Conservation (phyloP, 2,888 invertebrate species). For the Limenitis arthemis region DNA sequence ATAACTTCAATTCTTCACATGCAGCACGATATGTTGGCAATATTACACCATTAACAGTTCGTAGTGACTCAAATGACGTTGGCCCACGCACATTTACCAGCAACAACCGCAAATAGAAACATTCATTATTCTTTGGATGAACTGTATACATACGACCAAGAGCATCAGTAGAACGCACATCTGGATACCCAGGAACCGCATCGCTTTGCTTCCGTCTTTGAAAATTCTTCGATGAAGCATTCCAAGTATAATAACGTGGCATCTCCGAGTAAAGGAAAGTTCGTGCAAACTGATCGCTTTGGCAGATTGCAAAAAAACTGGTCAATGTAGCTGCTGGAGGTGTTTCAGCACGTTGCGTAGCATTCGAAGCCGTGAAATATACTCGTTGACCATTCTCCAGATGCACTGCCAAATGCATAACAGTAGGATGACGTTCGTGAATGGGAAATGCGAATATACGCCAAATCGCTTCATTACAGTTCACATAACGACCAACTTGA, state of each 20-base stretch:
- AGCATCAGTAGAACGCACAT: too few species aligned
- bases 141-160: too few species aligned
- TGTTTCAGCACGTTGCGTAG: slow-evolving; percentile 15
- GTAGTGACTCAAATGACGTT: background rate
- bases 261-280: slow-evolving; percentile 23
- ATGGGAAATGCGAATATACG: slow-evolving; percentile 21
- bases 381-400: slow-evolving; percentile 22
- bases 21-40: slow-evolving; percentile 28
- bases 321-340: slow-evolving; percentile 27
- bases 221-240: slow-evolving; percentile 17
- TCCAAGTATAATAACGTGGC: slow-evolving; percentile 23
- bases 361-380: slow-evolving; percentile 25
- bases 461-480: slow-evolving; percentile 25
- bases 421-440: slow-evolving; percentile 33
- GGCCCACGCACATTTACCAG: too few species aligned
- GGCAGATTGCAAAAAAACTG: slow-evolving; percentile 20
- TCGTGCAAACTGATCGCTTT: slow-evolving; percentile 19
- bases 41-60: slow-evolving; percentile 24
- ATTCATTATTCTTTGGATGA: too few species aligned
- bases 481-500: slow-evolving; percentile 7
- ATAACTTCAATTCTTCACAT: slow-evolving; percentile 28
- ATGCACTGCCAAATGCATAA: slow-evolving; percentile 28
- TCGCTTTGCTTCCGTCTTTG: background rate
- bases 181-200: too few species aligned
- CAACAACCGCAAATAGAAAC: too few species aligned